phyloP scores from a whole-genome alignment of 2,797 vertebrate species.

The Rhadinocentrus ornatus region DNA sequence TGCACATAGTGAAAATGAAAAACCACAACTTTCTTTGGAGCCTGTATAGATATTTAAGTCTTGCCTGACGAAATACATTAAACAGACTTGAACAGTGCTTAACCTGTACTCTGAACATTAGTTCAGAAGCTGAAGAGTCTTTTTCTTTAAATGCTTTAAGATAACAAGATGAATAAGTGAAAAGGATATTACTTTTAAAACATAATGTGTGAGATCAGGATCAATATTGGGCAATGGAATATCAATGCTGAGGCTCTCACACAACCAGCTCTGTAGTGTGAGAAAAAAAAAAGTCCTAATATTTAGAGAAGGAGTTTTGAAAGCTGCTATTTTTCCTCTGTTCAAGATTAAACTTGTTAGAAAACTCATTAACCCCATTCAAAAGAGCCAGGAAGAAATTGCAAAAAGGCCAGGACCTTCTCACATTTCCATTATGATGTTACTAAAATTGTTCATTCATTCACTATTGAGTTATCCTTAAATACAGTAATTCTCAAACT shows the following conservation, averaged over 20 bases:
- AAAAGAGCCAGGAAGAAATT: conserved; percentile 29
- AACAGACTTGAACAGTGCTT: background rate
- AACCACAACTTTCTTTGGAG: background rate
- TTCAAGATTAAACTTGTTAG: conserved; percentile 10
- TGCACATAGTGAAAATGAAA: background rate
- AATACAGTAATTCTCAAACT: no score
- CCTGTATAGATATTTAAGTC: background rate
- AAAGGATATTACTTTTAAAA: background rate
- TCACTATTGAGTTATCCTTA: background rate
- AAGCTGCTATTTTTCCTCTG: conserved; percentile 8
- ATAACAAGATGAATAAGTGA: background rate
- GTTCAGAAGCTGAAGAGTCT: background rate
- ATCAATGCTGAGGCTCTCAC: background rate
- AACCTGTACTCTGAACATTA: background rate
- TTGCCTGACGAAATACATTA: background rate
- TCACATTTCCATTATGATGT: conserved; percentile 31
- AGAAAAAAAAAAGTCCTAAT: conserved; percentile 3
- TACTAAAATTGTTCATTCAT: conserved; percentile 12
- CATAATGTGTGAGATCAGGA: background rate
- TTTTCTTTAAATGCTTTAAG: background rate
- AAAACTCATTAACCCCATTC: conserved; percentile 46
- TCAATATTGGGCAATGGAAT: background rate
- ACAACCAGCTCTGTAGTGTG: background rate
- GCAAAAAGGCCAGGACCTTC: conserved; percentile 27
- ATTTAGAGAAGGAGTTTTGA: background rate